Base-by-base conservation (phyloP, 2,797 vertebrate genomes). In the Hydrophis major region DNA sequence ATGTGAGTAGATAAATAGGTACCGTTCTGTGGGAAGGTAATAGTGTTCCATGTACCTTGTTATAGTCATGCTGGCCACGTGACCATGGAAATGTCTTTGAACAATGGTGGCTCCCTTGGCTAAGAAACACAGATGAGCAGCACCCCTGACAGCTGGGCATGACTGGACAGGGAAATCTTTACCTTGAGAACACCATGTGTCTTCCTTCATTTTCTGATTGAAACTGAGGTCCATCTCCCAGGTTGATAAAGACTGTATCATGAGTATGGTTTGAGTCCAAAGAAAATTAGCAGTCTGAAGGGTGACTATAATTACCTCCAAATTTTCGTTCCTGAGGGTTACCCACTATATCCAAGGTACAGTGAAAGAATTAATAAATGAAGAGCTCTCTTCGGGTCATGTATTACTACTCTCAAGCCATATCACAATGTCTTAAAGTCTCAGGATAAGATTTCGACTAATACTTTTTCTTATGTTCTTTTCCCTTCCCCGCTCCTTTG, bases 401-500 rank as follows among this genome's bases (percentile, higher is more conserved):
- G 55, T 83, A n/a, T 28, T 57, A 90, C 18, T 32, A 55, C 63
- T 91, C 50, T 27, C 13, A 74, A 83, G 2, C 28, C 2, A 0
- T 78, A 66, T 59, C 32, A 61, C 92, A 66, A 8, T 14, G 25
- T 60, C 55, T 92, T 63, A 47, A 74, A 32, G 69, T 10, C 69
- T 93, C 93, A 91, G 91, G 37, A 92, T 55, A 61, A 89, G 88
- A 90, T 87, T 93, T 93, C 50, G 47, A 92, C 95, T 98, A 97
- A 98, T 96, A 22, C 93, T 93, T 94, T 94, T 94, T 96, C 95
- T 96, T 94, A 95, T 92, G 96, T 95, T 96, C 94, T 94, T 95
- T 93, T 93, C 94, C 87, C 61, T 93, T 66, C 53, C 66, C 57
- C 94, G 50, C 95, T 96, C 96, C 93, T 96, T 93, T 96, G 95